Evolutionary conservation across 2,888 invertebrate species (phyloP).

Genomic region (Sturmia bella): DNA sequence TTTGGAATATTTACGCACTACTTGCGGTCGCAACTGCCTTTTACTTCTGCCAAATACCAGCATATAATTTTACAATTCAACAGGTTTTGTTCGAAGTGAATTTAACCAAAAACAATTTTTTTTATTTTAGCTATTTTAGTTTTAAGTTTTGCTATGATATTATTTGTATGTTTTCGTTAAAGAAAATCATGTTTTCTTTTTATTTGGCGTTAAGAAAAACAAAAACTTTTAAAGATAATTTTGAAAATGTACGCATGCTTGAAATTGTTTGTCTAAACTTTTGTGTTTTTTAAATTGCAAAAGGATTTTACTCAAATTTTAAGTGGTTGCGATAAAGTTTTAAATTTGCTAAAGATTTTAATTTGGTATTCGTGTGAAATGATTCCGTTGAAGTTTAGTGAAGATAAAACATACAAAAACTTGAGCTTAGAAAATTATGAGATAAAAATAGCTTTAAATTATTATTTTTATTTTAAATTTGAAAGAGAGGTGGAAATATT

Average conservation of each 20-base stretch:
- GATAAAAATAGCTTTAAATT: too few relatives aligned
- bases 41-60: slow-evolving; percentile 57
- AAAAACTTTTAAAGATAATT: neutral
- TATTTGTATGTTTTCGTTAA: neutral
- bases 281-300: slow-evolving; percentile 25
- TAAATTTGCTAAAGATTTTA: slow-evolving; percentile 23
- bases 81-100: slow-evolving; percentile 55
- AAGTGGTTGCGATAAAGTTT: slow-evolving; percentile 1
- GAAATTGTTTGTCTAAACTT: slow-evolving; percentile 17
- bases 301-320: slow-evolving; percentile 8
- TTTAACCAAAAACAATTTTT: slow-evolving; percentile 33
- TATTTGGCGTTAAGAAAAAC: slow-evolving; percentile 13
- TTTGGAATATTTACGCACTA: slow-evolving; percentile 52
- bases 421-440: too few relatives aligned
- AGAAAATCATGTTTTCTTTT: slow-evolving; percentile 50
- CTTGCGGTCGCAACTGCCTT: slow-evolving; percentile 48
- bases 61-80: slow-evolving; percentile 32
- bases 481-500: too few relatives aligned
- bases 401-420: neutral
- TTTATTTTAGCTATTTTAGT: neutral
- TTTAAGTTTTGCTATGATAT: slow-evolving; percentile 12
- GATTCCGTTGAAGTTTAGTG: slow-evolving; percentile 11
- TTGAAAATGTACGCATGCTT: slow-evolving; percentile 43
- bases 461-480: too few relatives aligned
- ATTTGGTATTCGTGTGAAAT: slow-evolving; percentile 29